Conservation (phyloP, 2,797 vertebrate species). For the Pseudocheirus occidentalis region DNA sequence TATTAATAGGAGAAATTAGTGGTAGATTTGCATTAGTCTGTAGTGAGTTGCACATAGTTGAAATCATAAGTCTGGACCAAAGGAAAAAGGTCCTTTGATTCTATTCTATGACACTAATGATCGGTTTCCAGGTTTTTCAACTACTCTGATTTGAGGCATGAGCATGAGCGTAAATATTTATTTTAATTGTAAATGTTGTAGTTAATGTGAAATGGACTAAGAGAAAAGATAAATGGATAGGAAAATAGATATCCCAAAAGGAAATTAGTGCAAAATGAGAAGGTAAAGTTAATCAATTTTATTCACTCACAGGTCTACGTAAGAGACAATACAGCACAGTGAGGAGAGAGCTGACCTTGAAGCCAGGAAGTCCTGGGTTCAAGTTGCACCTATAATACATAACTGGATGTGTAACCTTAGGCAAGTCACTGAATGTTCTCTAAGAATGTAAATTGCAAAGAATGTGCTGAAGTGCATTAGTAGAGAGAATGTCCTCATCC, state of each 20-base stretch:
- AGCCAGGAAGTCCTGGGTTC: background rate
- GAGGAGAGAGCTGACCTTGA: background rate
- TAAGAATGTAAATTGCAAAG: background rate
- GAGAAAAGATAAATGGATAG: background rate
- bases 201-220: slow-evolving; percentile 37
- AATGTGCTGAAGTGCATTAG: background rate
- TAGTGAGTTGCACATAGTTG: background rate
- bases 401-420: background rate
- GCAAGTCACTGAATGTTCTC: background rate
- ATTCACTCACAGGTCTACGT: background rate
- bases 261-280: background rate
- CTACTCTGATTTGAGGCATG: background rate
- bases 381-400: background rate
- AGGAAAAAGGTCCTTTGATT: background rate
- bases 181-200: slow-evolving; percentile 20
- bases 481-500: background rate
- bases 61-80: background rate
- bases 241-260: background rate
- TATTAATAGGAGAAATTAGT: background rate
- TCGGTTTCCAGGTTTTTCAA: slow-evolving; percentile 19
- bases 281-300: background rate
- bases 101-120: background rate
- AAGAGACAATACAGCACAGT: background rate
- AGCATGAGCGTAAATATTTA: slow-evolving; percentile 29
- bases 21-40: background rate